These are phyloP conservation scores for Drosophila truncata DNA, from an alignment of 1,140 invertebrate species.

Conservation along the genomic window DNA sequence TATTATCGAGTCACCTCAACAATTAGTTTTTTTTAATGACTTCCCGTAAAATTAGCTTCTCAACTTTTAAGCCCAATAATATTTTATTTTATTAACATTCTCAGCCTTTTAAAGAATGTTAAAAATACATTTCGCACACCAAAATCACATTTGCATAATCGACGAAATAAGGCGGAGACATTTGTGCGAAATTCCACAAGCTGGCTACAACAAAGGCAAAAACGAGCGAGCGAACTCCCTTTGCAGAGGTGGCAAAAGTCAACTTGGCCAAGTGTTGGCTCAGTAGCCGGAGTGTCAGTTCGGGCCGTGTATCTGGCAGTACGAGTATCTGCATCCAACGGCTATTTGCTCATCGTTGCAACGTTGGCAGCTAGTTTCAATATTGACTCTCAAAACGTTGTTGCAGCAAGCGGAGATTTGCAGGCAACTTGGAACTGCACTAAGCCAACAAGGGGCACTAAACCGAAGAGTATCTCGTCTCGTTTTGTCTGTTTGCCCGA, in stretches of 20 bases:
- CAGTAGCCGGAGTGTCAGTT: slow-evolving; percentile 23
- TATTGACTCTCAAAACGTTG: slow-evolving; percentile 76
- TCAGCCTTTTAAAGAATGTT: background rate
- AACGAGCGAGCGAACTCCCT: background rate
- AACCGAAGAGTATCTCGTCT: slow-evolving; percentile 3
- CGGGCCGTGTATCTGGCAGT: slow-evolving; percentile 10
- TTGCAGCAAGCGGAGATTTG: slow-evolving; percentile 59
- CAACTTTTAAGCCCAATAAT: background rate
- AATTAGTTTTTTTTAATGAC: background rate
- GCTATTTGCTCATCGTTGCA: slow-evolving; percentile 63
- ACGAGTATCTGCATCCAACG: slow-evolving; percentile 35
- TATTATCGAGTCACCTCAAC: too few species aligned
- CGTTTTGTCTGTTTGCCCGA: slow-evolving; percentile 40
- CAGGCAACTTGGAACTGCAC: slow-evolving; percentile 34
- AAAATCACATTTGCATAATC: slow-evolving; percentile 34
- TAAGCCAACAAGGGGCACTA: slow-evolving; percentile 42
- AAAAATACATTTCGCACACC: slow-evolving; percentile 1
- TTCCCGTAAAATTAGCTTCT: background rate
- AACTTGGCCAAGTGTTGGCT: slow-evolving; percentile 63
- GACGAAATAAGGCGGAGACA: slow-evolving; percentile 9
- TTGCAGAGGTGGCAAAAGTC: slow-evolving; percentile 65
- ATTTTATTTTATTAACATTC: background rate
- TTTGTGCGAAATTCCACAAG: slow-evolving; percentile 66
- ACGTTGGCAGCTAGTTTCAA: slow-evolving; percentile 58
- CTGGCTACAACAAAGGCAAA: slow-evolving; percentile 28